These are phyloP conservation scores for Ophion slaviceki DNA, from an alignment of 2,888 invertebrate species.

Conservation along the genomic window DNA sequence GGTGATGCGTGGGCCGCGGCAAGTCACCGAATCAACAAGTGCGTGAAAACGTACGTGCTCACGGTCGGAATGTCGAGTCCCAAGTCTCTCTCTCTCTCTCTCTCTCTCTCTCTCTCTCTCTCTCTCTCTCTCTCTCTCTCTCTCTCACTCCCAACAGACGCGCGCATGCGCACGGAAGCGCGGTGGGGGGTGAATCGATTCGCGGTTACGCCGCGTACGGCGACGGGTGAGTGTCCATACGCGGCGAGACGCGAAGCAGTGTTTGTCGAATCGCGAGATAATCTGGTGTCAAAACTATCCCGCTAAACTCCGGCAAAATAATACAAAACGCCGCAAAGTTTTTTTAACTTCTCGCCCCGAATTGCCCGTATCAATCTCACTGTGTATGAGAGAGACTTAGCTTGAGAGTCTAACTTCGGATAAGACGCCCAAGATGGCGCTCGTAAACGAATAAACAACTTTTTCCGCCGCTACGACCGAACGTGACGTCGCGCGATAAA, in stretches of 20 bases:
- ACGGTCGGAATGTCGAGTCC: neutral
- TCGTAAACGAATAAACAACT: slow-evolving; percentile 64
- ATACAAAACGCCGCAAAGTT: neutral
- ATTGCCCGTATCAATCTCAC: neutral
- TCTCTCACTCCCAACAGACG: neutral
- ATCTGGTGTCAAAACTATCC: neutral
- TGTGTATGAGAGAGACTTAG: neutral
- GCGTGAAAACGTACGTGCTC: neutral
- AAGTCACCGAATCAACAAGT: neutral
- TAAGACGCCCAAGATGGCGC: slow-evolving; percentile 67
- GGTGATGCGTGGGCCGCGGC: neutral
- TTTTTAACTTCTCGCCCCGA: neutral
- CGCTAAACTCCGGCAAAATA: neutral
- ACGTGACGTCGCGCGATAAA: slow-evolving; percentile 58
- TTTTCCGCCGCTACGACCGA: slow-evolving; percentile 49
- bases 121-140: too few relatives aligned
- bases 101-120: too few relatives aligned
- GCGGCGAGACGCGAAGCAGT: neutral
- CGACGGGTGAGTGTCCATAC: neutral
- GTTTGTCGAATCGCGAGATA: neutral
- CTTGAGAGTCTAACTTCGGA: neutral
- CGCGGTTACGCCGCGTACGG: neutral
- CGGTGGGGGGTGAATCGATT: neutral
- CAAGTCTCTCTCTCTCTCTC: too few relatives aligned
- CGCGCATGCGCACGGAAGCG: neutral